These are phyloP conservation scores for Maccullochella peelii DNA, from an alignment of 2,113 vertebrate genomes.

Conservation along the genomic window DNA sequence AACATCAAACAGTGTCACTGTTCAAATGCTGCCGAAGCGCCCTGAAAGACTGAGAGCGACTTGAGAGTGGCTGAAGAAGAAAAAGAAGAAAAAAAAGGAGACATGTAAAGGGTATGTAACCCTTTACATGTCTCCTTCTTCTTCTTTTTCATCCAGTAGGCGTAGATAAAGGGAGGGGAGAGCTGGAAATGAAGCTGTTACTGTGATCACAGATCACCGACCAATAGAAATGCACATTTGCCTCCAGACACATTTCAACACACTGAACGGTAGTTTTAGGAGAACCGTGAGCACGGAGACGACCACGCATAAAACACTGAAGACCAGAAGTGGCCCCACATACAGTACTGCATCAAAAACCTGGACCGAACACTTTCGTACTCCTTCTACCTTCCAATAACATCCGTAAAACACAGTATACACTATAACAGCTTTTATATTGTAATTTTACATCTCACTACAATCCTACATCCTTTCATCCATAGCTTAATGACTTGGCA, in stretches of 20 bases:
- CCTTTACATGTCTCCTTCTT: too few species aligned
- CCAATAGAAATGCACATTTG: constrained; percentile 38
- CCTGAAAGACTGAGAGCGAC: constrained; percentile 26
- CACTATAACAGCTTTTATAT: neutral
- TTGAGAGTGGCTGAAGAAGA: constrained; percentile 36
- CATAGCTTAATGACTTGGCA: constrained; percentile 5
- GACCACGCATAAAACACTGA: neutral
- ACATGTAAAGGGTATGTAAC: constrained; percentile 35
- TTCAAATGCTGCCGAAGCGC: constrained; percentile 33
- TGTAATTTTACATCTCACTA: neutral
- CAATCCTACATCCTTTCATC: neutral
- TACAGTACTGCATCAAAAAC: constrained; percentile 7
- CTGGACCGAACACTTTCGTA: neutral
- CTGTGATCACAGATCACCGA: constrained; percentile 55
- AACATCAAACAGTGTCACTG: constrained; percentile 54
- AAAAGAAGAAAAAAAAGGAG: constrained; percentile 6
- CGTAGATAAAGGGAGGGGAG: constrained; percentile 42
- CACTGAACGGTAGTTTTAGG: constrained; percentile 22
- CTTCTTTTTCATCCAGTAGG: constrained; percentile 28
- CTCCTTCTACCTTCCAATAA: neutral
- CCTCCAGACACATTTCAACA: constrained; percentile 50
- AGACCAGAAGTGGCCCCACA: constrained; percentile 21
- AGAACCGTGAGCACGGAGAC: constrained; percentile 29
- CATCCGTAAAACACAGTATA: constrained; percentile 7
- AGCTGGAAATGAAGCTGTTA: constrained; percentile 51